A percentile compares a stretch with the other conserved stretches of the same genome.
phyloP scores from a whole-genome alignment of 2,888 invertebrate genomes.

The Erynnis tages region DNA sequence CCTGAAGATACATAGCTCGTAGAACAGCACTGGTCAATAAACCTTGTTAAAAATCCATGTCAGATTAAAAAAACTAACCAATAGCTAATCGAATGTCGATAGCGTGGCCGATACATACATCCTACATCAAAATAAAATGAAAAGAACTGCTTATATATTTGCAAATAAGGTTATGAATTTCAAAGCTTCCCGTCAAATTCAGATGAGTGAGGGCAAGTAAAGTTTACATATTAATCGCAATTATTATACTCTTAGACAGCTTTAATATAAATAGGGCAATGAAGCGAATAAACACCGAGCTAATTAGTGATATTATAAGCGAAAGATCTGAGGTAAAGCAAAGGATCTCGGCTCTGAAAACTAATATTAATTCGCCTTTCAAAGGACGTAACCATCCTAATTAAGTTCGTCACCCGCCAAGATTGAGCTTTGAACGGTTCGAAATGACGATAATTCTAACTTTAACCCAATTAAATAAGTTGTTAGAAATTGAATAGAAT shows the following conservation, averaged over 20 bases:
- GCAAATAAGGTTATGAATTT: background rate
- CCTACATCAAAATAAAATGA: too few relatives aligned
- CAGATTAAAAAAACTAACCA: too few relatives aligned
- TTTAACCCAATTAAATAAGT: background rate
- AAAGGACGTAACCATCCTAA: constrained; percentile 7
- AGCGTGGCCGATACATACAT: too few relatives aligned
- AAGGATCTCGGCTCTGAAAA: background rate
- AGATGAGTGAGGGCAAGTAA: background rate
- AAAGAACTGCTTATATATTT: too few relatives aligned
- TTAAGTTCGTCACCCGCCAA: constrained; percentile 1
- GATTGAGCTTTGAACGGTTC: background rate
- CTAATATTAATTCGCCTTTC: constrained; percentile 7
- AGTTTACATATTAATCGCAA: background rate
- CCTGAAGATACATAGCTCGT: too few relatives aligned
- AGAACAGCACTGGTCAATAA: too few relatives aligned
- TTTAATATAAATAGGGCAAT: background rate
- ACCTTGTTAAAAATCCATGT: too few relatives aligned
- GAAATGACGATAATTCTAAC: background rate
- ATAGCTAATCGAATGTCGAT: too few relatives aligned
- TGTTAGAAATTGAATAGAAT: background rate
- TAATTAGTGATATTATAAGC: constrained; percentile 1
- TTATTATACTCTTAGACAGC: background rate
- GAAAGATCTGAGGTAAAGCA: background rate
- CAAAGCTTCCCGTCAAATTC: background rate
- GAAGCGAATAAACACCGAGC: background rate